Evolutionary conservation across 2,797 vertebrate species (phyloP), one percentile per base, ranked within the genome.

Genomic region (Aselliscus stoliczkanus): DNA sequence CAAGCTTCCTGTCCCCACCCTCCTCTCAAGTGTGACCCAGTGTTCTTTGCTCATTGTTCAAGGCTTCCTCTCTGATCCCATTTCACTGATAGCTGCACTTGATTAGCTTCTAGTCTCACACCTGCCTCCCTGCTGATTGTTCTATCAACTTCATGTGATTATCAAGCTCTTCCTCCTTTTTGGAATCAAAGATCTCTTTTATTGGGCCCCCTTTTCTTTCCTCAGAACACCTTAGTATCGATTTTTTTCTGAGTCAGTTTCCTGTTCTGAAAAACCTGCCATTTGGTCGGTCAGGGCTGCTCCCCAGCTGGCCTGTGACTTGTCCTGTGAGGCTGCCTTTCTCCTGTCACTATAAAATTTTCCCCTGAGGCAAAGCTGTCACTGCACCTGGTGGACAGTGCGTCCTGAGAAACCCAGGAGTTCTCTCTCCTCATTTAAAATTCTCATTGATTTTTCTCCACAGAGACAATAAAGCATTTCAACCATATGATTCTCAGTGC

Each of bases 391-490:
- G 18, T 31, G 44, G 67, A 67, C 4, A 39, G 1, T 5, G 14
- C 9, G 21, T 9, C 11, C 67, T 50, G 47, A 76, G 87, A 84
- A 93, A 42, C 21, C 39, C 70, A 60, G 0, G 1, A 86, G 29
- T 72, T 87, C 50, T 79, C n/a, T 67, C 81, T 80, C 85, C 77
- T 76, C 23, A 18, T 80, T 54, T 50, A 84, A 76, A 84, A 73
- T 83, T 67, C 70, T 58, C 72, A 67, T 34, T 95, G 64, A 94
- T 84, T 89, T 92, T 83, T 88, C 88, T 83, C 60, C 20, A 18
- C 5, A 54, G 60, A 88, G 67, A 91, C 37, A 89, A 73, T 62
- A 69, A 95, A 85, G 58, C 5, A 18, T 77, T 75, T 81, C 25
- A 34, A n/a, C 54, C 50, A 39, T n/a, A 42, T 54, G 15, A 4